A percentile compares a stretch with the other conserved stretches of the same genome.
phyloP scores from a whole-genome alignment of 1,140 invertebrate species.

The Drosophila setifemur region DNA sequence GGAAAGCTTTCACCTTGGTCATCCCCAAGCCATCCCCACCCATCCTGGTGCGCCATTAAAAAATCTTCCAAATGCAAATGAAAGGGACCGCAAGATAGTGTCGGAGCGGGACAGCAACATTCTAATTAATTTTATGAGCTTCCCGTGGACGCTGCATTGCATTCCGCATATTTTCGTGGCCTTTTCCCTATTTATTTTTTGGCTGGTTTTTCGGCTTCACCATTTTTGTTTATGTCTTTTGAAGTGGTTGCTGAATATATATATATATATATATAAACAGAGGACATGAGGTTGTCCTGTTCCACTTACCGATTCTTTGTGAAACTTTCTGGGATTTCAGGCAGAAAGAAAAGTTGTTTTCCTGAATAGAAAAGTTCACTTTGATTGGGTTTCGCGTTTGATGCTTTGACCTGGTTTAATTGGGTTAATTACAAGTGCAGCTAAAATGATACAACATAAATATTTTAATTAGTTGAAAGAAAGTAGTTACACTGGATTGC shows the following conservation, averaged over 20 bases:
- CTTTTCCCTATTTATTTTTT: slow-evolving; percentile 17
- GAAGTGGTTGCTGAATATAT: slow-evolving; percentile 37
- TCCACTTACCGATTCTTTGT: slow-evolving; percentile 27
- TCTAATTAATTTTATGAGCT: slow-evolving; percentile 75
- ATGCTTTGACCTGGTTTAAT: slow-evolving; percentile 16
- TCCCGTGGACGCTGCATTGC: too few species aligned
- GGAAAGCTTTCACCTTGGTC: slow-evolving; percentile 58
- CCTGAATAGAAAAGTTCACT: background rate
- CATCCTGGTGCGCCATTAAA: slow-evolving; percentile 2
- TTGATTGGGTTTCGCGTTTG: slow-evolving; percentile 30
- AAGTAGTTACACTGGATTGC: too few species aligned
- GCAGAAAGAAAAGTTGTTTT: background rate
- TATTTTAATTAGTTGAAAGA: background rate
- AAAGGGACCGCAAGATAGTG: slow-evolving; percentile 25
- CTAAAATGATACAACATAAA: slow-evolving; percentile 15
- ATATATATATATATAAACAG: background rate
- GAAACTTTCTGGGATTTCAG: background rate
- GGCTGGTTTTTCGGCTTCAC: background rate
- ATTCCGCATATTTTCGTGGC: slow-evolving; percentile 24
- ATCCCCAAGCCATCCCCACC: background rate
- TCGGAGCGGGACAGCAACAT: slow-evolving; percentile 7
- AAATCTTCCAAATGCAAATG: slow-evolving; percentile 42
- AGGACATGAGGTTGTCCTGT: slow-evolving; percentile 7
- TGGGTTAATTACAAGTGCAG: slow-evolving; percentile 10
- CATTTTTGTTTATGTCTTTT: slow-evolving; percentile 38